Percentiles rank a stretch among this genome's conserved stretches.
Evolutionary conservation across 1,140 invertebrate genomes (phyloP).

Genomic region (Parapsyche elsis): DNA sequence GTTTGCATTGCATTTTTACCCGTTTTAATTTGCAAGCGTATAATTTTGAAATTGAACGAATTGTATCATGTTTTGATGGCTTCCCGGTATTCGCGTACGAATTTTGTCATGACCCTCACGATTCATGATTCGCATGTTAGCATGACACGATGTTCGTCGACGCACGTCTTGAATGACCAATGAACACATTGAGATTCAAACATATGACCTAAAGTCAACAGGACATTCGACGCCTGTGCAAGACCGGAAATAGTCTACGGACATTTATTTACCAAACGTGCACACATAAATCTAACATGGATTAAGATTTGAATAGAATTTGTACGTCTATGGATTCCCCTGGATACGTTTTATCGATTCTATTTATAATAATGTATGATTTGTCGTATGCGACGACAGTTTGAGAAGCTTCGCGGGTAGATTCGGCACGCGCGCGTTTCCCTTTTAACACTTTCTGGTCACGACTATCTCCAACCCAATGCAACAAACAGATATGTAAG

Average conservation of each 20-base stretch:
- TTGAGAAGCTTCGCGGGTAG: no score
- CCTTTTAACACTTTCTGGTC: constrained; percentile 7
- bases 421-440: background rate
- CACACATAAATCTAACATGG: no score
- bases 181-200: background rate
- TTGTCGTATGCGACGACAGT: no score
- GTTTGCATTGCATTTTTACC: background rate
- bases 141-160: constrained; percentile 25
- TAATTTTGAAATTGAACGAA: background rate
- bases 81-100: background rate
- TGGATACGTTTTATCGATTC: no score
- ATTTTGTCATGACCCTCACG: constrained; percentile 26
- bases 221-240: no score
- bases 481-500: constrained; percentile 28
- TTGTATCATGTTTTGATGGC: constrained; percentile 19
- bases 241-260: no score
- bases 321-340: no score
- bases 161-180: constrained; percentile 13
- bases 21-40: background rate
- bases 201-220: no score
- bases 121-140: constrained; percentile 1
- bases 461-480: background rate
- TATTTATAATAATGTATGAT: no score
- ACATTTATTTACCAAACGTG: no score
- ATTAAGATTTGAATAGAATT: no score